These are phyloP conservation scores for Muscicapa adusta DNA, from an alignment of 2,113 vertebrate species.

Conservation along the genomic window DNA sequence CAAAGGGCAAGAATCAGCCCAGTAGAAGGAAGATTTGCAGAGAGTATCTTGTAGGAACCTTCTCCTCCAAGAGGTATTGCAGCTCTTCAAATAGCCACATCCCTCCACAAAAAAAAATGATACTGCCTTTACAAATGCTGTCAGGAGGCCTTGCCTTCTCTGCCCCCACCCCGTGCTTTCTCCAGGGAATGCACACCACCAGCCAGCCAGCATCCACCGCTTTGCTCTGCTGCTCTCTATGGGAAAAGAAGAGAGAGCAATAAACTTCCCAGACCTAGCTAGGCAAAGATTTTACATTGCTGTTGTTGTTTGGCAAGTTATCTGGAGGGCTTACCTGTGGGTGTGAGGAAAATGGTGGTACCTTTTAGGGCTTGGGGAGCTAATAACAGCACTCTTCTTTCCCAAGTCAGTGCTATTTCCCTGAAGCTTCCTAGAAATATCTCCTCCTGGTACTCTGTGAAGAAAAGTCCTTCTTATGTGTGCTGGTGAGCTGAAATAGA, in stretches of 20 bases:
- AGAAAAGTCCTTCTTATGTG: neutral
- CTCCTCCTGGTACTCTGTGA: neutral
- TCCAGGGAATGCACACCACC: fast-evolving
- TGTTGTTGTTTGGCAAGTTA: neutral
- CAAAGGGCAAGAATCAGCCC: neutral
- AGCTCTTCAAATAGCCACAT: neutral
- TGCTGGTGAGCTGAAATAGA: neutral
- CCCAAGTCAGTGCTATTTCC: neutral
- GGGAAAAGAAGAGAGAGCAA: neutral
- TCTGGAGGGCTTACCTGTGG: neutral
- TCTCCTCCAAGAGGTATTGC: neutral
- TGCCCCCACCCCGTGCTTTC: neutral
- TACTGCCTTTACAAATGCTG: neutral
- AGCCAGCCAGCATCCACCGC: neutral
- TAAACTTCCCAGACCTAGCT: neutral
- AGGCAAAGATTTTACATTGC: neutral
- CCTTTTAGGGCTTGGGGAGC: neutral
- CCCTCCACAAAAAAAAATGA: neutral
- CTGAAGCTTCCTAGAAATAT: neutral
- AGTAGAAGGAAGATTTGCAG: neutral
- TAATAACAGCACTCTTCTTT: neutral
- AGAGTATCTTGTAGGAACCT: neutral
- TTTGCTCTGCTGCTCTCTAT: neutral
- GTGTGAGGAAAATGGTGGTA: neutral
- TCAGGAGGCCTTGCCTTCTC: neutral